Evolutionary conservation across 64 coral and sea anemone species (phyloP).

Genomic region (Stichodactyla mertensii): DNA sequence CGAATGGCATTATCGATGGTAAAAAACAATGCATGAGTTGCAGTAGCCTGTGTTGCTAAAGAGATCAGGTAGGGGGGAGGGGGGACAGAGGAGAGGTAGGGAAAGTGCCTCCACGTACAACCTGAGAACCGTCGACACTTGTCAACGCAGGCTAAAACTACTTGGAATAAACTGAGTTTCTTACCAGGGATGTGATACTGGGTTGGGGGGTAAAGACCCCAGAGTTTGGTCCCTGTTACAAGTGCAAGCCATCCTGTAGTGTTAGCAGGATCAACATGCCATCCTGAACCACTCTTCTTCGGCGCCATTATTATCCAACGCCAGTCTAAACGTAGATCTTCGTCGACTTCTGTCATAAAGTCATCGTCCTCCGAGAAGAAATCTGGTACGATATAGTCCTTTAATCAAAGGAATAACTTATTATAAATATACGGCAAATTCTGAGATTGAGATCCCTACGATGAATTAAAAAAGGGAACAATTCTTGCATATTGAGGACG

Average conservation of each 20-base stretch:
- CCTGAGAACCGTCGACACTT: too few species aligned
- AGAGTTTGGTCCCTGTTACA: constrained; percentile 55
- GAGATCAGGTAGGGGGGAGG: too few species aligned
- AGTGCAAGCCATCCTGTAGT: constrained; percentile 81
- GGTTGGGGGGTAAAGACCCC: constrained; percentile 72
- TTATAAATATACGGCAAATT: too few species aligned
- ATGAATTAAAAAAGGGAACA: too few species aligned
- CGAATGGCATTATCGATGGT: too few species aligned
- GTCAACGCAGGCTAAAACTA: too few species aligned
- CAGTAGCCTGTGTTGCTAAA: too few species aligned
- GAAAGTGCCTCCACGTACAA: too few species aligned
- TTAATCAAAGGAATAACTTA: background rate
- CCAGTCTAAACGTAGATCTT: constrained; percentile 83
- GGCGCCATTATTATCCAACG: constrained; percentile 86
- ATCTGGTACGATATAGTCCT: constrained; percentile 76
- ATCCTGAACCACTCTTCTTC: constrained; percentile 68
- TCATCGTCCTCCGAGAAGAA: constrained; percentile 71
- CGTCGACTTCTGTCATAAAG: constrained; percentile 55
- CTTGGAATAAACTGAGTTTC: background rate
- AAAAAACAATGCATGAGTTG: too few species aligned
- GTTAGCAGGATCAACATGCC: constrained; percentile 82
- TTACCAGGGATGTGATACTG: constrained; percentile 62
- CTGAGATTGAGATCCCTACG: too few species aligned
- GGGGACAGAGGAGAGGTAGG: too few species aligned
- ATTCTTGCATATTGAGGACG: too few species aligned